phyloP scores from a whole-genome alignment of 2,797 vertebrate species.

The Manis pentadactyla region DNA sequence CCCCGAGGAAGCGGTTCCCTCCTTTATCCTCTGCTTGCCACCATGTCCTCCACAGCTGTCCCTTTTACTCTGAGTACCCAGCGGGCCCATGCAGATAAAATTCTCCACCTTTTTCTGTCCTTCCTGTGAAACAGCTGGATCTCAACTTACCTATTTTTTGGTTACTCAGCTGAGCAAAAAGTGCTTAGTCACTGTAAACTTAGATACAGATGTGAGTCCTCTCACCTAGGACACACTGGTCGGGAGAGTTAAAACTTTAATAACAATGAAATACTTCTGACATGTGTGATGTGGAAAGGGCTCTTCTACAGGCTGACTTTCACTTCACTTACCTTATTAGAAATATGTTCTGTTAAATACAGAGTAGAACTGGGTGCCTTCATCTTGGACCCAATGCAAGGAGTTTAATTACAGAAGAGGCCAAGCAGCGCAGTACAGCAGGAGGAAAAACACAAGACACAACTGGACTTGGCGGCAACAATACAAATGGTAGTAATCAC shows the following conservation, averaged over 20 bases:
- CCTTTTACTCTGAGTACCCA: neutral
- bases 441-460: conserved; percentile 43
- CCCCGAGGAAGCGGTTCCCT: too few species aligned
- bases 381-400: conserved; percentile 44
- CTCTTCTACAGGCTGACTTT: neutral
- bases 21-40: neutral
- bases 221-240: neutral
- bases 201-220: neutral
- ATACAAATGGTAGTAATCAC: conserved; percentile 58
- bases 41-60: neutral
- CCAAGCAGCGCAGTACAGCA: neutral
- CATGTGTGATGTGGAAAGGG: neutral
- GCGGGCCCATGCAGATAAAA: accelerated
- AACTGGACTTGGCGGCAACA: neutral
- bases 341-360: conserved; percentile 16
- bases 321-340: neutral
- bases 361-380: conserved; percentile 29
- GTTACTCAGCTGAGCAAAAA: neutral
- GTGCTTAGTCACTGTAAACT: neutral
- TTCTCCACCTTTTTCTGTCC: neutral
- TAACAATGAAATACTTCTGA: neutral
- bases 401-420: conserved; percentile 62
- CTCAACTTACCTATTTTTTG: neutral
- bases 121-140: neutral
- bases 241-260: neutral